These are phyloP conservation scores for Delphinus delphis DNA, from an alignment of 2,113 vertebrate genomes.

Conservation along the genomic window DNA sequence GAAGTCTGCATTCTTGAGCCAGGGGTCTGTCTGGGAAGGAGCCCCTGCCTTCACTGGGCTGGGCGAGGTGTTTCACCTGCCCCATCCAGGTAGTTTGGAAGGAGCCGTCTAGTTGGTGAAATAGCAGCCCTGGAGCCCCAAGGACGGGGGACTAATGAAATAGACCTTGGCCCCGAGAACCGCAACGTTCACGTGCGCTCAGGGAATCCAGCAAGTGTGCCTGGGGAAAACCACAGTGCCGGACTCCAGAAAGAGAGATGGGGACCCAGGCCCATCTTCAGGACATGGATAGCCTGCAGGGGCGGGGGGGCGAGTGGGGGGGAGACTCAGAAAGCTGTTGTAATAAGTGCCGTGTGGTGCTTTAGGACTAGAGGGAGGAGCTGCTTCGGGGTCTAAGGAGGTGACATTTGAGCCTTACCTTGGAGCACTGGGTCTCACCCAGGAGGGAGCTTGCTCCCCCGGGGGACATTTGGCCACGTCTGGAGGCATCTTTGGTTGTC, in stretches of 20 bases:
- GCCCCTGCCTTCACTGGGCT: fast-evolving
- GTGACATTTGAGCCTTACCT: background rate
- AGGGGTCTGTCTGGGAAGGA: background rate
- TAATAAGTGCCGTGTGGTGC: fast-evolving
- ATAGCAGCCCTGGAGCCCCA: background rate
- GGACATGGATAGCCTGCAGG: background rate
- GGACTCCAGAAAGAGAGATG: fast-evolving
- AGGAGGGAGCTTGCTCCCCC: too few species aligned
- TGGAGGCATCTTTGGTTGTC: background rate
- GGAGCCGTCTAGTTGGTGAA: background rate
- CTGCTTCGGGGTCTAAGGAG: fast-evolving
- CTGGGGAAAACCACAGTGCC: background rate
- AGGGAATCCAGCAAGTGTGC: fast-evolving
- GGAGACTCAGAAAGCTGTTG: too few species aligned
- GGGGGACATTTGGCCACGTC: background rate
- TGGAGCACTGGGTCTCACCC: background rate
- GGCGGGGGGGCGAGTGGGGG: too few species aligned
- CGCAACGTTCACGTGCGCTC: background rate
- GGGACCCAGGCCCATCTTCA: background rate
- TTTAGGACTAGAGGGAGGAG: background rate
- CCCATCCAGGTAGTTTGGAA: background rate
- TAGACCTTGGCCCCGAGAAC: background rate
- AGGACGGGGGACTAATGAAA: fast-evolving
- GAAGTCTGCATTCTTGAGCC: background rate
- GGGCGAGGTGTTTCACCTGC: fast-evolving